Conservation (phyloP, 2,797 vertebrate genomes). For the Acipenser transmontanus region DNA sequence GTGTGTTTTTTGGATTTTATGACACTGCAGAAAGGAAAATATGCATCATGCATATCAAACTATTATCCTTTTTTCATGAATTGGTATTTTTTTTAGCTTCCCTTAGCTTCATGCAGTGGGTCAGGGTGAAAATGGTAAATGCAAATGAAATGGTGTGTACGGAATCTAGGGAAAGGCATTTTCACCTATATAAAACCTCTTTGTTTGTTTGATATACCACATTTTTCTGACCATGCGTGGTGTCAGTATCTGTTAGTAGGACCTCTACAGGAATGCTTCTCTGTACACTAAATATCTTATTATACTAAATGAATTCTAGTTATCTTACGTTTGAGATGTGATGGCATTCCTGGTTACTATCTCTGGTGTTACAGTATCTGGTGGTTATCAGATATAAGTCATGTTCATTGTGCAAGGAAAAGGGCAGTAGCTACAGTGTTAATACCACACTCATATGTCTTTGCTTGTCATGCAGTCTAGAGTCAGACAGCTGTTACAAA, state of each 20-base stretch:
- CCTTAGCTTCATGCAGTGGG: too few species aligned
- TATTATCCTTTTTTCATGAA: too few species aligned
- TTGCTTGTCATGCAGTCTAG: constrained; percentile 12
- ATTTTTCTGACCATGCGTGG: background rate
- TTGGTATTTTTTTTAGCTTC: too few species aligned
- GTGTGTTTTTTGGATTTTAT: too few species aligned
- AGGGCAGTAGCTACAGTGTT: constrained; percentile 7
- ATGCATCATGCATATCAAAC: too few species aligned
- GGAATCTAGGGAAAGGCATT: constrained; percentile 15
- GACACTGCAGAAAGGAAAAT: too few species aligned
- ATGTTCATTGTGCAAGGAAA: constrained; percentile 1
- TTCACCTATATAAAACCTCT: constrained; percentile 30
- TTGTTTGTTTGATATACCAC: too few species aligned
- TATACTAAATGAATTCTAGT: background rate
- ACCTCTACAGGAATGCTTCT: background rate
- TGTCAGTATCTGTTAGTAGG: constrained; percentile 8
- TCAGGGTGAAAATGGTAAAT: too few species aligned
- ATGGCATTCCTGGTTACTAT: constrained; percentile 1
- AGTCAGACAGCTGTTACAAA: constrained; percentile 1
- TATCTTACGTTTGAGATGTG: background rate
- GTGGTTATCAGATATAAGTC: constrained; percentile 11
- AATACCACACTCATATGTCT: constrained; percentile 11
- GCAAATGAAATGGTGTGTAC: too few species aligned
- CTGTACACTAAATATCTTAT: background rate
- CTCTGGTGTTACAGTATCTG: background rate